Base-by-base conservation (phyloP, 2,797 vertebrate species). In the Spea hammondii region DNA sequence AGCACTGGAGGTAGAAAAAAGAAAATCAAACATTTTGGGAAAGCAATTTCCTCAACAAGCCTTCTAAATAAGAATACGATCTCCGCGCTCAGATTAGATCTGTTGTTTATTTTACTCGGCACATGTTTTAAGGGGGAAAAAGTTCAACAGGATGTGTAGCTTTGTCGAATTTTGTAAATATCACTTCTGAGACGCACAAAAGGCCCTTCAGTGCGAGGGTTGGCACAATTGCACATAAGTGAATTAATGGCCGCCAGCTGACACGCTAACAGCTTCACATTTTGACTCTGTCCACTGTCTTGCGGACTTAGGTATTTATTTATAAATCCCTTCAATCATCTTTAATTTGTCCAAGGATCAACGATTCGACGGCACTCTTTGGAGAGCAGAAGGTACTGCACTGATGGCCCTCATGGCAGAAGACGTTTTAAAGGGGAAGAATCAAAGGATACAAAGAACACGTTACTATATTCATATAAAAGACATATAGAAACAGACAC, bases 131-230 rank as follows among this genome's bases (percentile, higher is more conserved):
- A 65, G 67, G 46, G 68, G 79, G 67, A 66, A 76, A 80, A 67
- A 80, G 78, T 80, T 80, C 78, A 80, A 59, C 79, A 80, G 79
- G 79, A 76, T 72, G 51, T 66, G 65, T 76, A 80, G 60, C 68
- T 76, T 70, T 75, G 66, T 75, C 4, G 50, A 14, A 48, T 67
- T 80, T 66, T 66, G 44, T 76, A 80, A 72, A 76, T 80, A 51
- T 71, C 32, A 54, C 68, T 76, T 67, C 53, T 70, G 11, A 75
- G 13, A 49, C 46, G 49, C 72, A 79, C 65, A 79, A 79, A 77
- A 74, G 78, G 48, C 14, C 65, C 70, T 74, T 79, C 65, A 62
- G 78, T 79, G 55, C 11, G 70, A 47, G 66, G 46, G 48, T 48
- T 65, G n/a, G 65, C 72, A 70, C 65, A 62, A 47, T 62, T 55